Base-by-base conservation (phyloP, 1,140 invertebrate genomes). In the Linepithema humile region DNA sequence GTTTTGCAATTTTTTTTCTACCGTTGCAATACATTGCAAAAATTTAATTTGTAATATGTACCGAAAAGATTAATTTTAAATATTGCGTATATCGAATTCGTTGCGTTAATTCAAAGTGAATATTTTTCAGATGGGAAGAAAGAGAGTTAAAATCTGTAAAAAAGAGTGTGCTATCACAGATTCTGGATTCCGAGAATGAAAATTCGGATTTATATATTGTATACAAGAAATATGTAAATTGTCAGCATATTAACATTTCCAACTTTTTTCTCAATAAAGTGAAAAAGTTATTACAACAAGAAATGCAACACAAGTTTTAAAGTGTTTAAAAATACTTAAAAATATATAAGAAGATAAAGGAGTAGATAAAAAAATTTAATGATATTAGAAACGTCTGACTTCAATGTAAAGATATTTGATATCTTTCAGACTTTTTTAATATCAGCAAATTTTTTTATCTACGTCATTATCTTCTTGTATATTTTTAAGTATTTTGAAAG, bases 141-240 rank as follows among this genome's bases (percentile, higher is more conserved):
- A 9, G 2, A 55, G 38, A 12, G 45, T 50, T 74, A 3, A 64
- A 53, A 57, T 82, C 17, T 55, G 35, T 32, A 0, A 70, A 70
- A 15, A 5, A 55, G 5, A 26, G 67, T 92, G 9, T 12, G 9
- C 87, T 3, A 15, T 3, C 43, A 45, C 10, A 9, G 15, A 45
- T 15, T n/a, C 7, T 75, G 0, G 7, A 65, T 17, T 86, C 89
- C 0, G 23, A 45, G 0, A 12, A 55, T 0, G 35, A 43, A 0
- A 0, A n/a, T n/a, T n/a, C 59, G 3, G 32, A 7, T 53, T 73
- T 10, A 20, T 86, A 40, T 0, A 23, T 77, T 20, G 75, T 92
- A 10, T 89, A 88, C n/a, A 90, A 88, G 23, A 92, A 92, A 64
- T 92, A 92, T 35, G 38, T 6, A 7, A 80, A 70, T 0, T 88